Base-by-base conservation (phyloP, 2,888 invertebrate species). In the Pardosa pseudoannulata region DNA sequence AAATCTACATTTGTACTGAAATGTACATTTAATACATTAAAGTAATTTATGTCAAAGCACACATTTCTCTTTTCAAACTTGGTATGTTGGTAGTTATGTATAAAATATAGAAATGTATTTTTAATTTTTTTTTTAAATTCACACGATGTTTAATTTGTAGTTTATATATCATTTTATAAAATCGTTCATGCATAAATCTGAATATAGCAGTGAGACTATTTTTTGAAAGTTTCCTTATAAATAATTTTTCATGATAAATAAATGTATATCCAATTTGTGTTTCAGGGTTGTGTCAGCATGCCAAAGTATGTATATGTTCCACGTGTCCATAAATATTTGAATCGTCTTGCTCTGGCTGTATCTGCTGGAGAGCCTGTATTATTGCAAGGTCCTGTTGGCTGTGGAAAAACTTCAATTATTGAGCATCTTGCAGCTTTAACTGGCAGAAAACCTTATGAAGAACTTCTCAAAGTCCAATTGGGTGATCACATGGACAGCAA, bases 401-500 rank as follows among this genome's bases (percentile, higher is more conserved):
- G 96, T 89, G 99, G 99, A 0, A 99, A 99, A 93, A 98, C 98
- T 0, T 94, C 95, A 0, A 91, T 98, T 2, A 95, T 98, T 11
- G 96, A 97, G 90, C 95, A 96, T 91, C 92, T 98, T 83, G 97
- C 98, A 0, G 92, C 93, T n/a, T 92, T 95, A 89, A 96, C 96
- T 1, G 96, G 97, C 87, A 91, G 93, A 64, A 89, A 91, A 13
- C 89, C 91, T 19, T 89, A 90, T 39, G 92, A 93, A 39, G 93
- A 93, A 71, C 94, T 96, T 74, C 93, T 96, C 87, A 96, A 97
- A 91, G 95, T 99, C 31, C 99, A 99, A 90, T 93, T 99, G 36
- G 98, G 98, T 6, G 98, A 99, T 92, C 97, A 99, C 92, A 97
- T 97, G 0, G 99, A 99, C 91, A 96, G 97, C 75, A 96, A 98